Conservation (phyloP, 2,113 vertebrate genomes). For the Colius striatus region DNA sequence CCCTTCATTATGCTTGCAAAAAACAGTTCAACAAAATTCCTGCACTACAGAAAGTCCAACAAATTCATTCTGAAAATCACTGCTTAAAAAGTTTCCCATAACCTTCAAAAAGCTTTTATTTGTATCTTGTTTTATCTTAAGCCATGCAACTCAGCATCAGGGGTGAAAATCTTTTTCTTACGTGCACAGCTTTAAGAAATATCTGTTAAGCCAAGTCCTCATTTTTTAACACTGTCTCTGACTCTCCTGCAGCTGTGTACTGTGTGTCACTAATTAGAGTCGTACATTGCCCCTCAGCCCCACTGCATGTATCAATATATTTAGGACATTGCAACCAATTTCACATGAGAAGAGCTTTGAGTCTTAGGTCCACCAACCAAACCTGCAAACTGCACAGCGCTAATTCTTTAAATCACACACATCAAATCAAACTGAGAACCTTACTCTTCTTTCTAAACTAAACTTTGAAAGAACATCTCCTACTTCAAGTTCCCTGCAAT, state of each 20-base stretch:
- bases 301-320: neutral
- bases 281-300: neutral
- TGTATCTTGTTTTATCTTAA: neutral
- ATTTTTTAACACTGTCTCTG: neutral
- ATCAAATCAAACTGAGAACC: neutral
- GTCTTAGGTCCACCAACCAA: neutral
- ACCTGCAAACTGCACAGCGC: neutral
- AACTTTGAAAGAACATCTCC: neutral
- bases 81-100: neutral
- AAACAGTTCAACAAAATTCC: neutral
- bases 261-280: neutral
- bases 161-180: neutral
- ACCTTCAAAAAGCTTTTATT: neutral
- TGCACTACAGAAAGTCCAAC: neutral
- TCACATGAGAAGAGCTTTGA: neutral
- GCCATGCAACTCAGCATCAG: neutral
- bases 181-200: neutral
- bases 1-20: neutral
- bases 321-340: neutral
- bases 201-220: neutral
- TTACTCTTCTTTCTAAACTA: neutral
- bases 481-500: neutral
- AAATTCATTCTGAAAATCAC: neutral
- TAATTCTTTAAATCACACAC: neutral
- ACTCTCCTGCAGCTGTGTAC: neutral